These are phyloP conservation scores for Tiliqua scincoides DNA, from an alignment of 2,113 vertebrate genomes.

Conservation along the genomic window DNA sequence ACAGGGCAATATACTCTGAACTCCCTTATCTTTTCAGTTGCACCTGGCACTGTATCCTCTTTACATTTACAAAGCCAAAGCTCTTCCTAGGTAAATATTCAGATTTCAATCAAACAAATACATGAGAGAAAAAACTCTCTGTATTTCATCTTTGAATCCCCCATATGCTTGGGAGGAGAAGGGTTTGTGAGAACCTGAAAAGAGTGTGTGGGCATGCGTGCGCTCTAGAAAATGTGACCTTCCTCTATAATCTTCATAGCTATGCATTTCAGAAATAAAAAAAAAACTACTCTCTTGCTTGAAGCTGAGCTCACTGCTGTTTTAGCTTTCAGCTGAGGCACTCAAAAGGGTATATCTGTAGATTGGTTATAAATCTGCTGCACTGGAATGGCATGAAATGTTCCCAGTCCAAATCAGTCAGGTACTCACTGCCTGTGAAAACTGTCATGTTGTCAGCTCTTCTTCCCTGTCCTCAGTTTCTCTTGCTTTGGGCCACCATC, in stretches of 20 bases:
- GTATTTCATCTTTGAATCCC: slow-evolving; percentile 57
- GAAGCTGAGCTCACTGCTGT: slow-evolving; percentile 19
- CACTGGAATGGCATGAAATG: not conserved
- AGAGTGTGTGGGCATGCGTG: not conserved
- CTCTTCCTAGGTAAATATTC: slow-evolving; percentile 60
- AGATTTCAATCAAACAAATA: slow-evolving; percentile 62
- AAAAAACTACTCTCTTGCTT: slow-evolving; percentile 5
- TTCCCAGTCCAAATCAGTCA: not conserved
- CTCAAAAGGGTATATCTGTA: not conserved
- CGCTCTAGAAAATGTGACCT: slow-evolving; percentile 35
- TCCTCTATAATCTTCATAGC: slow-evolving; percentile 29
- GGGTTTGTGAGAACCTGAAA: slow-evolving; percentile 37
- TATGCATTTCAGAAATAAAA: not conserved
- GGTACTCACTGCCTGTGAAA: slow-evolving; percentile 4
- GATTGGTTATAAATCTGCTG: not conserved
- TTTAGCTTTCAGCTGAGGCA: not conserved
- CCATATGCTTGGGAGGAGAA: slow-evolving; percentile 26
- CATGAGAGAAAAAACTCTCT: slow-evolving; percentile 38
- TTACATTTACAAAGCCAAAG: slow-evolving; percentile 78
- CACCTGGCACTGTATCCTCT: slow-evolving; percentile 76
- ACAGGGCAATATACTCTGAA: slow-evolving; percentile 46
- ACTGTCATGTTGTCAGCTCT: not conserved
- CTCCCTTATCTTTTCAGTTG: slow-evolving; percentile 75
- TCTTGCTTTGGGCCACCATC: too few species aligned
- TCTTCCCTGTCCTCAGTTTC: not conserved